Evolutionary conservation across 2,888 invertebrate species (phyloP), one percentile per base, ranked within the genome.

Genomic region (Chromoteleia sp.): DNA sequence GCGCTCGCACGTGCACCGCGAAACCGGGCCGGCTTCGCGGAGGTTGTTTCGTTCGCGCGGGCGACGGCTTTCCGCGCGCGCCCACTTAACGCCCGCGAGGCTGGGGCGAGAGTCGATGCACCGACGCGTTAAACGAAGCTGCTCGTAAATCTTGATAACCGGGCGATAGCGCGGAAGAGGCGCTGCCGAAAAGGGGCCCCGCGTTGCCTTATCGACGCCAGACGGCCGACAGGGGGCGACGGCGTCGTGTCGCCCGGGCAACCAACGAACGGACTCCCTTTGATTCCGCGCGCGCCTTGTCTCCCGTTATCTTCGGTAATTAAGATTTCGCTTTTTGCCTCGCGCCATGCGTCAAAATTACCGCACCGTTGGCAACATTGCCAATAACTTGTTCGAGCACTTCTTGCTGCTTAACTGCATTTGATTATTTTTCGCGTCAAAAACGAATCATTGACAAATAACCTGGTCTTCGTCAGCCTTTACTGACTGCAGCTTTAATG

Each of bases 121-220:
- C 54, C 63, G 71, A 56, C 71, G 81, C 75, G 74, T 82, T 78
- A 70, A 82, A 81, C 82, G 82, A 81, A 73, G 75, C 81, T 61
- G 71, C 73, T 68, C 80, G 77, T 82, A 82, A 84, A 84, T 84
- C 81, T 73, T 81, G 84, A 84, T 82, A 81, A 84, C 67, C 63
- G 61, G 70, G 78, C 71, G 82, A 84, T 83, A 81, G 78, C 67
- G 79, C 70, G 73, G 21, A 63, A 75, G 59, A 71, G 77, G 58
- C 74, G 48, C 50, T 67, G 54, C 33, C 68, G 48, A 58, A 74
- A 71, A 80, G 81, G 70, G 63, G 43, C 56, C 33, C 6, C 25
- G 25, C 41, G 36, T 3, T 50, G 71, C 58, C 83, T 81, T 80
- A 84, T 81, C 82, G 76, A 68, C 59, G 54, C 63, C 63, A 52